Evolutionary conservation across 2,888 invertebrate genomes (phyloP), one percentile per base, ranked within the genome.

Genomic region (Xestia xanthographa): DNA sequence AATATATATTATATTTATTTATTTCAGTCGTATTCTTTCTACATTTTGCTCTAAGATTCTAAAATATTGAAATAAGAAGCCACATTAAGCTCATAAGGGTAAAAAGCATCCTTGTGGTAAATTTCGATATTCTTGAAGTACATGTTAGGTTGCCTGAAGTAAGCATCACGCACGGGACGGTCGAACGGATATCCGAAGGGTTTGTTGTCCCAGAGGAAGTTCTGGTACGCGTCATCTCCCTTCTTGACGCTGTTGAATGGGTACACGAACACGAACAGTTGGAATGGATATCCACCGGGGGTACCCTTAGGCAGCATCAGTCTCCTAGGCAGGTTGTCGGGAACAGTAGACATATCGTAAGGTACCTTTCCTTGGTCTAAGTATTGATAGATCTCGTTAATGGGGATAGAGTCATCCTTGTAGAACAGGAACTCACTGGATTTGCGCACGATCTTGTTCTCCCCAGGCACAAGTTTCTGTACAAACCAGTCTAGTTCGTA

Each of bases 291-390:
- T 72, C 98, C 98, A 82, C 97, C 97, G 58, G 94, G 94, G 86
- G 96, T 97, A 90, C 98, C 98, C 91, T 97, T 98, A 56, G 98
- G 98, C 77, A 98, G 93, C 90, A 98, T 94, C 70, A 98, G 94
- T 84, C 98, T 97, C 79, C 97, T 96, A 6, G 98, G 98, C 94
- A 97, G 97, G 71, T 97, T 97, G 82, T 97, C 97, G 86, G 97
- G 96, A 65, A 95, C 93, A 82, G 96, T 95, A 74, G 95, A 95
- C 92, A 96, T 96, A 84, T 97, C 96, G 85, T 95, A 87, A 34
- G 97, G 97, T 89, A 97, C 96, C 81, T 94, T 88, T 66, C 92
- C 92, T 84, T 97, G 97, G 29, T 95, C 93, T 85, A 97, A 94
- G 66, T 97, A 95, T 77, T 97, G 96, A 92, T 97, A 97, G 73